Conservation (phyloP, 2,888 invertebrate species). For the Allophyes oxyacanthae region DNA sequence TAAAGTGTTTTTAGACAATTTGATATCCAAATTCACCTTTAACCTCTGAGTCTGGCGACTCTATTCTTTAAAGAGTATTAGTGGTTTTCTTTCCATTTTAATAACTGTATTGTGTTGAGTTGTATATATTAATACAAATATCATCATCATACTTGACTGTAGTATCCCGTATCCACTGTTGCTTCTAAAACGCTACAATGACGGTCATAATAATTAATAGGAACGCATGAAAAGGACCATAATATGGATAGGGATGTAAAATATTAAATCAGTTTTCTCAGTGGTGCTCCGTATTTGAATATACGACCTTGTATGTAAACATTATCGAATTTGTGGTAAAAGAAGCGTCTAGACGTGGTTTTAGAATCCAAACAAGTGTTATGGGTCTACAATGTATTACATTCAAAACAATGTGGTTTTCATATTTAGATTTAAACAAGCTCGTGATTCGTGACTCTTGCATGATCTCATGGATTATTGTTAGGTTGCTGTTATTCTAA, state of each 20-base stretch:
- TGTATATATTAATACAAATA: too few species aligned
- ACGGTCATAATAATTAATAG: too few species aligned
- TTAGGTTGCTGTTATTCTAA: slow-evolving; percentile 40
- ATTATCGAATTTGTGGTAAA: slow-evolving; percentile 45
- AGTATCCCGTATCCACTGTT: slow-evolving; percentile 4
- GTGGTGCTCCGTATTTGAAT: slow-evolving; percentile 6
- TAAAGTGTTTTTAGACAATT: too few species aligned
- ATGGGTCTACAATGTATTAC: slow-evolving; percentile 16
- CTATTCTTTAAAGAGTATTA: too few species aligned
- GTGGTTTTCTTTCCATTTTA: too few species aligned
- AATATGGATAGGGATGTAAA: too few species aligned
- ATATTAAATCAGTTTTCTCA: too few species aligned
- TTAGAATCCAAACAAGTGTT: slow-evolving; percentile 54
- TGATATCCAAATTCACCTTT: neutral
- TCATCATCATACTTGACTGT: slow-evolving; percentile 9
- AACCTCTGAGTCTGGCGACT: too few species aligned
- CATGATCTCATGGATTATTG: slow-evolving; percentile 53
- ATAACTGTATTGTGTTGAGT: neutral
- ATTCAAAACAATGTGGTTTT: slow-evolving; percentile 51
- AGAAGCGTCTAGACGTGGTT: slow-evolving; percentile 46
- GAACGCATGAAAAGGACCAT: too few species aligned
- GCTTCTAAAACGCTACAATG: slow-evolving; percentile 1
- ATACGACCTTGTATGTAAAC: slow-evolving; percentile 32
- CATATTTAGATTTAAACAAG: slow-evolving; percentile 44
- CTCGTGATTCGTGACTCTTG: slow-evolving; percentile 47